Percentiles rank a stretch among this genome's conserved stretches.
These are phyloP conservation scores for Pseudomyrmex flavicornis DNA, from an alignment of 1,140 invertebrate genomes.

Conservation along the genomic window DNA sequence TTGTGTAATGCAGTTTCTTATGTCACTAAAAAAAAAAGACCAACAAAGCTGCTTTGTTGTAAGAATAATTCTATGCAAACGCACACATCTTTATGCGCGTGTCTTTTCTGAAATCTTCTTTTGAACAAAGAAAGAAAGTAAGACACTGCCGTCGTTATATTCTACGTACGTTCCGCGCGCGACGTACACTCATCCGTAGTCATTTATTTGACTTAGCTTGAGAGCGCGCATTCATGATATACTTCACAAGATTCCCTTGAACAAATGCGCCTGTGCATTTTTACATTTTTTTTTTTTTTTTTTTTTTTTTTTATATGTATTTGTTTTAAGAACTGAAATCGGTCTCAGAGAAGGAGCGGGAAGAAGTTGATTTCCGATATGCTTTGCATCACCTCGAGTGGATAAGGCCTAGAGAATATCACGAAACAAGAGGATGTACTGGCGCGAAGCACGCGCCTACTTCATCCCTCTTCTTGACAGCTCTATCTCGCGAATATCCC, in stretches of 20 bases:
- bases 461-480: conserved; percentile 81
- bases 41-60: neutral
- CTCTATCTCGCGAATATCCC: conserved; percentile 82
- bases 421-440: conserved; percentile 64
- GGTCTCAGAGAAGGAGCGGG: neutral
- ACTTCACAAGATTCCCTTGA: neutral
- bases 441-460: conserved; percentile 72
- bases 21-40: too few relatives aligned
- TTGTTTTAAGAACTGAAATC: conserved; percentile 24
- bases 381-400: conserved; percentile 5
- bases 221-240: neutral
- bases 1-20: neutral
- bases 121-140: neutral
- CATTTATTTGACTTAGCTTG: neutral
- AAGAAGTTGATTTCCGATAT: conserved; percentile 23
- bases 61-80: neutral
- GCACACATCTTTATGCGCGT: neutral
- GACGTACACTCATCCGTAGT: neutral
- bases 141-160: too few relatives aligned
- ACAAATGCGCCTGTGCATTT: neutral
- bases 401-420: conserved; percentile 62
- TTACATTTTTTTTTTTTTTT: too few relatives aligned
- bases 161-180: too few relatives aligned
- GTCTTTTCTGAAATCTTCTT: neutral
- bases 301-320: neutral